Evolutionary conservation across 2,113 vertebrate species (phyloP).

Genomic region (Eurypyga helias): DNA sequence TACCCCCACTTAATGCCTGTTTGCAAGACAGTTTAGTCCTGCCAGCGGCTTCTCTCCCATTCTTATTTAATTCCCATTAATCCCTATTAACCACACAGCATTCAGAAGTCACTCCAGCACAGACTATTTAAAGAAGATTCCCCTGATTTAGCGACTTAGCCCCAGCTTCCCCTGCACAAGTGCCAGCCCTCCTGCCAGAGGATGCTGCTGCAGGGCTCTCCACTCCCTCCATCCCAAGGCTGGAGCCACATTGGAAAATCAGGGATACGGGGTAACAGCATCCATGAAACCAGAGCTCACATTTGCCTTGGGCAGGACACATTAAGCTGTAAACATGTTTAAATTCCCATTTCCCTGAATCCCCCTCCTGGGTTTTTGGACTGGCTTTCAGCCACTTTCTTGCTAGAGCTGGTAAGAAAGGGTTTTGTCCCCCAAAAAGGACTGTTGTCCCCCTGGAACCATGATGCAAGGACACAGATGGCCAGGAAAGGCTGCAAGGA

Average conservation of each 20-base stretch:
- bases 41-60: not conserved
- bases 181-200: not conserved
- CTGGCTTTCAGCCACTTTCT: not conserved
- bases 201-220: not conserved
- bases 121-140: not conserved
- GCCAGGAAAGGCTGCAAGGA: not conserved
- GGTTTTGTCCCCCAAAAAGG: not conserved
- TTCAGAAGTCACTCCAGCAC: not conserved
- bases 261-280: not conserved
- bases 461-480: not conserved
- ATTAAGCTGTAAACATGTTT: not conserved
- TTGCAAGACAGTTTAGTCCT: not conserved
- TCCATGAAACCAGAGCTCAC: not conserved
- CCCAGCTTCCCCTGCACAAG: too few relatives aligned
- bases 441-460: accelerated
- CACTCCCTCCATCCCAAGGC: accelerated
- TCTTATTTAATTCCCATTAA: not conserved
- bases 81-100: not conserved
- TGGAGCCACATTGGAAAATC: not conserved
- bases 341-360: not conserved
- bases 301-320: not conserved
- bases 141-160: not conserved
- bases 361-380: not conserved
- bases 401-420: not conserved
- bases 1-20: not conserved